Evolutionary conservation across 2,888 invertebrate species (phyloP).

Genomic region (Aplocera efformata): DNA sequence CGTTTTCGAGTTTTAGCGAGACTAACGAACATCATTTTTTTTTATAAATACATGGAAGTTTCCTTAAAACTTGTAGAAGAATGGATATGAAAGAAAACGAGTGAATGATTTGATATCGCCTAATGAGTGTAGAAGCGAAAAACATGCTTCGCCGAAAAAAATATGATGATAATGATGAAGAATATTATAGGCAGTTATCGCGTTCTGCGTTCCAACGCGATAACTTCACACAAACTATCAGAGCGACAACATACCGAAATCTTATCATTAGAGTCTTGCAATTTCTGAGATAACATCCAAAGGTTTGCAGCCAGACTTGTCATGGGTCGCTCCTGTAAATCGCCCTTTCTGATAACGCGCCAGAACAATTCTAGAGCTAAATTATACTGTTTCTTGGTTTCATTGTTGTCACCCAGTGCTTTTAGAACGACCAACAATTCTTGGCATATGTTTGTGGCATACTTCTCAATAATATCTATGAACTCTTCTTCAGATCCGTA

Average conservation of each 20-base stretch:
- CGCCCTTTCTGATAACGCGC: conserved; percentile 83
- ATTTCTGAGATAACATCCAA: conserved; percentile 89
- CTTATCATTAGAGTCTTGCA: conserved; percentile 57
- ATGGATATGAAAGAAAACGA: too few species aligned
- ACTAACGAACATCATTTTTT: too few species aligned
- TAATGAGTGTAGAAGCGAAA: too few species aligned
- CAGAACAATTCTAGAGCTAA: conserved; percentile 88
- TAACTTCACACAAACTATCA: too few species aligned
- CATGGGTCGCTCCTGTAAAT: conserved; percentile 81
- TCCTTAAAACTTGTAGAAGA: too few species aligned
- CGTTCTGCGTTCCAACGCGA: too few species aligned
- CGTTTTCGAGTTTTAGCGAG: too few species aligned
- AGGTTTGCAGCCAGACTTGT: conserved; percentile 87
- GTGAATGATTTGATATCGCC: too few species aligned
- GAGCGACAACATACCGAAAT: conserved; percentile 57
- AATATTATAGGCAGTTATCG: too few species aligned
- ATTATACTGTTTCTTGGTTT: conserved; percentile 84
- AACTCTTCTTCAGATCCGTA: conserved; percentile 95
- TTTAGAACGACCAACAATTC: conserved; percentile 87
- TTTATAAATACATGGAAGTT: too few species aligned
- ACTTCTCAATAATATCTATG: conserved; percentile 87
- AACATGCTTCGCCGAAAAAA: too few species aligned
- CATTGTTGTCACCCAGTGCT: conserved; percentile 83
- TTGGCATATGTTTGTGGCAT: conserved; percentile 88
- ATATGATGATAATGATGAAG: too few species aligned